Base-by-base conservation (phyloP, 1,140 invertebrate genomes). In the Tetramorium simillimum region DNA sequence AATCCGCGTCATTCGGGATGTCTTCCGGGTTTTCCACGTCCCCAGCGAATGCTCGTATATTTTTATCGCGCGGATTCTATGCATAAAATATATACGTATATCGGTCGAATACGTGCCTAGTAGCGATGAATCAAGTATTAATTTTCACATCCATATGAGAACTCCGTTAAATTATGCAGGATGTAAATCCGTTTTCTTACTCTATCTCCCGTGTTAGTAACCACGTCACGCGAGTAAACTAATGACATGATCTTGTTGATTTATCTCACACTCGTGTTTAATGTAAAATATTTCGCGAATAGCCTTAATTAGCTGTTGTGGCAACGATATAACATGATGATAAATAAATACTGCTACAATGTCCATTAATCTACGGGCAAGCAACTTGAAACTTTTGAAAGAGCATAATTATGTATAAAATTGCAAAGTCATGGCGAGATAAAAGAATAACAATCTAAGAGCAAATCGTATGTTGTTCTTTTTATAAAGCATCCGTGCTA, bases 181-280 rank as follows among this genome's bases (percentile, higher is more conserved):
- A 60, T n/a, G 9, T 60, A 84, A 60, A 73, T 73, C 14, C 7
- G 12, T 37, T 73, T 73, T n/a, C 28, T 28, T 81, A 43, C 4
- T 33, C 4, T 33, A 18, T 24, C 14, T 73, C 12, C 18, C 24
- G 3, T 33, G 33, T 33, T 33, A 33, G 33, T 33, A 33, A 33
- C 33, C 14, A 16, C 24, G n/a, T 40, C 24, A 18, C 37, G 7
- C 10, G 46, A 81, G 24, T 53, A 40, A 69, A 46, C 14, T 28
- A 56, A 5, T 3, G 10, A n/a, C 9, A 28, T 16, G 14, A 82
- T 46, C 21, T n/a, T 21, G 9, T 6, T 33, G 62, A 69, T 80
- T 80, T 69, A 78, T 37, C 9, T 18, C n/a, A 28, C 12, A 21
- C 4, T 51, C 3, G 7, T 28, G 28, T 49, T 51, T 40, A 24